phyloP scores from a whole-genome alignment of 2,797 vertebrate species.

The Hypotaenidia okinawae region DNA sequence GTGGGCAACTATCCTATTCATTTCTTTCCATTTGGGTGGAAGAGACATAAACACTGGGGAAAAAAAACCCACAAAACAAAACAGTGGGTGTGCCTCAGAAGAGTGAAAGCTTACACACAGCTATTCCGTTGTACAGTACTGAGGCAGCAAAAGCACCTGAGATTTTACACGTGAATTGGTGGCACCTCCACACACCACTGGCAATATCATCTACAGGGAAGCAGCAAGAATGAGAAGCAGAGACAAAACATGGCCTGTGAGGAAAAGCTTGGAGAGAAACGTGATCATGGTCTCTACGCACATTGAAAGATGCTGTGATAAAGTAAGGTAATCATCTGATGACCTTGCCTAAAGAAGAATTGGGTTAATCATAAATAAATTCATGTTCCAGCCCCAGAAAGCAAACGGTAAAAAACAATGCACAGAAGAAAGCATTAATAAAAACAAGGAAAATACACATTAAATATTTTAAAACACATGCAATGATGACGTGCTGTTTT shows the following conservation, averaged over 20 bases:
- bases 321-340: background rate
- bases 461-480: fast-evolving
- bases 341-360: background rate
- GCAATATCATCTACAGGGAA: background rate
- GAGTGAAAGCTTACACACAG: background rate
- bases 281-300: background rate
- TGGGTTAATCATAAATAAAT: background rate
- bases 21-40: background rate
- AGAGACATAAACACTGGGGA: background rate
- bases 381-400: background rate
- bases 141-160: background rate
- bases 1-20: background rate
- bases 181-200: background rate
- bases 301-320: background rate
- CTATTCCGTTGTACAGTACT: background rate
- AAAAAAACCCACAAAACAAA: background rate
- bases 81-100: background rate
- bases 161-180: background rate
- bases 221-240: background rate
- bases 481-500: background rate
- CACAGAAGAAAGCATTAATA: background rate
- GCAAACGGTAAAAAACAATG: background rate
- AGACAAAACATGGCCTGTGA: background rate
- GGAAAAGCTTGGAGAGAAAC: background rate
- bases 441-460: background rate